Evolutionary conservation across 2,113 vertebrate genomes (phyloP), one percentile per base, ranked within the genome.

Genomic region (Clinocottus analis): DNA sequence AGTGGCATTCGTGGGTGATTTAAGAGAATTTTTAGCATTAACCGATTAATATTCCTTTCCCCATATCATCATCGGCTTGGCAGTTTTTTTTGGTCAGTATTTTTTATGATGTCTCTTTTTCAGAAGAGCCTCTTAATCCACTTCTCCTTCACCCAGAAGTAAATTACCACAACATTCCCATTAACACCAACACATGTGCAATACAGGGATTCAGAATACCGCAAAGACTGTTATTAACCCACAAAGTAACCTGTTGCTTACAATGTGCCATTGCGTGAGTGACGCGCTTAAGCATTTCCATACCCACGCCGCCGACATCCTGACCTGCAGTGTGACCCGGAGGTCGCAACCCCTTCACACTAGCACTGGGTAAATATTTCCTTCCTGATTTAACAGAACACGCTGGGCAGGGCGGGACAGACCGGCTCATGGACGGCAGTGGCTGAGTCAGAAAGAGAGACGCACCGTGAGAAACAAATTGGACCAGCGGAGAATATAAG

Each of bases 291-390:
- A 85, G 85, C 27, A 69, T 79, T 86, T 83, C 73, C 81, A 73
- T 81, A 63, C 80, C n/a, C 66, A 39, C 35, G 43, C 74, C 11
- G 59, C 72, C 81, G 83, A 89, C 89, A 78, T 89, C 82, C 83
- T 83, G 69, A 84, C 87, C 87, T 86, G 61, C 75, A 23, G 51
- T 68, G 58, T 72, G 89, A 89, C 87, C 88, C 21, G 0, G 19
- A 51, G 89, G 88, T 89, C 74, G 65, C 61, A 53, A 79, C 86
- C 86, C 65, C 25, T 90, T 90, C 88, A 89, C 90, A 86, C 84
- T 55, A 79, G 74, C 51, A 4, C 56, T 49, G 71, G 77, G 84
- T 89, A 91, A 92, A 90, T 92, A 88, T 89, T 89, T 92, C 88
- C 87, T 84, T 81, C 80, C 86, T 89, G 82, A 85, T 83, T 86